Conservation (phyloP, 2,113 vertebrate genomes). For the Eonycteris spelaea region DNA sequence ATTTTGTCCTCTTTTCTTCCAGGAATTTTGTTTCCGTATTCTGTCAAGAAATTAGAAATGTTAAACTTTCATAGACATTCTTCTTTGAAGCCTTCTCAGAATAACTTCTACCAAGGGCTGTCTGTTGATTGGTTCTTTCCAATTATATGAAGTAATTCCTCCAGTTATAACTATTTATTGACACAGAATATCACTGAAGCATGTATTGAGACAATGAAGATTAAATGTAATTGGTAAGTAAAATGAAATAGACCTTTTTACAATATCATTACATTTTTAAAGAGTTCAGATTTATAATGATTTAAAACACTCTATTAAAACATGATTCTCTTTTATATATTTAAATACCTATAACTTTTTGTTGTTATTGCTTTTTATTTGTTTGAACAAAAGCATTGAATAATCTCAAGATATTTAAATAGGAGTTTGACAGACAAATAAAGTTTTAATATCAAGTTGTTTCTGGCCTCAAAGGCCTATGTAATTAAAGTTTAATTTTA, state of each 20-base stretch:
- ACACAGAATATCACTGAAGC: not conserved
- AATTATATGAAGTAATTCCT: not conserved
- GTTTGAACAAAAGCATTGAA: not conserved
- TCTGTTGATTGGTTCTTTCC: not conserved
- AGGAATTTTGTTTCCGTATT: not conserved
- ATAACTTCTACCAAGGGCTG: not conserved
- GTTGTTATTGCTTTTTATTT: not conserved
- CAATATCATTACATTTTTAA: not conserved
- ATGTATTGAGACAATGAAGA: not conserved
- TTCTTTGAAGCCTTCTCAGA: not conserved
- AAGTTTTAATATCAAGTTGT: constrained; percentile 23
- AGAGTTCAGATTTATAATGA: not conserved
- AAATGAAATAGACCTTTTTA: not conserved
- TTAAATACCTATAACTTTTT: not conserved
- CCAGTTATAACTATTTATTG: not conserved
- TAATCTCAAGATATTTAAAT: not conserved
- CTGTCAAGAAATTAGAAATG: not conserved
- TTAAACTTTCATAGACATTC: not conserved
- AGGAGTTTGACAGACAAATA: not conserved
- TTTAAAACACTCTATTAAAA: not conserved
- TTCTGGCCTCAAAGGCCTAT: not conserved
- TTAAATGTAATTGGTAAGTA: not conserved
- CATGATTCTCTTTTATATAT: not conserved
- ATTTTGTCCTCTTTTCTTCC: not conserved
- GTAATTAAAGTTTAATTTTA: constrained; percentile 38